These are phyloP conservation scores for Otus sunia DNA, from an alignment of 2,113 vertebrate genomes.

Conservation along the genomic window DNA sequence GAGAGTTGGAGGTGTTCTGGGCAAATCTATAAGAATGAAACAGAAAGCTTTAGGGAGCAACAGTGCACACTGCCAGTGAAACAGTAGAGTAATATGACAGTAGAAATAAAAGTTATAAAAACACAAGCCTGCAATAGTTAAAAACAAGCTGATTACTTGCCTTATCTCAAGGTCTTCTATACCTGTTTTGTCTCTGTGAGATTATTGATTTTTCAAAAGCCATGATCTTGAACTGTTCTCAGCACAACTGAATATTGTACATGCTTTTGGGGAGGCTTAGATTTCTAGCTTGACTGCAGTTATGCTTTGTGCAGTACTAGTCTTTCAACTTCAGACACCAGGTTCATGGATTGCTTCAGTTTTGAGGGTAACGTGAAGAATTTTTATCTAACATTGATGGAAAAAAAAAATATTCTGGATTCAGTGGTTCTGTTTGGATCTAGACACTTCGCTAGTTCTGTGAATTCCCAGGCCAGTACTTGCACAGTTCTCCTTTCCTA, in stretches of 20 bases:
- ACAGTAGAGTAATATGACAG: background rate
- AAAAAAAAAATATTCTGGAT: background rate
- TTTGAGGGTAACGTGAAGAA: background rate
- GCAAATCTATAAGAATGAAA: background rate
- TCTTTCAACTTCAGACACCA: background rate
- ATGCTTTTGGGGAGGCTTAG: background rate
- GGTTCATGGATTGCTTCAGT: background rate
- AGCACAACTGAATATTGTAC: background rate
- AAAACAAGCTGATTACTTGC: background rate
- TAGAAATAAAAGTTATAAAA: background rate
- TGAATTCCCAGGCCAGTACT: background rate
- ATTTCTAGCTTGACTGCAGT: background rate
- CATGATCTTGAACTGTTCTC: background rate
- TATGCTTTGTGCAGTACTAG: background rate
- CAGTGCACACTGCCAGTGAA: background rate
- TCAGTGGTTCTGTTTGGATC: background rate
- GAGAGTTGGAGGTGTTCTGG: background rate
- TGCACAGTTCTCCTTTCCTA: background rate
- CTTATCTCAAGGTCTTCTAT: background rate
- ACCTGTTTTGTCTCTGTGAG: background rate
- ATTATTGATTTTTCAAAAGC: background rate
- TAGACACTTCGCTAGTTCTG: background rate
- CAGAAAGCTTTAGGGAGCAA: background rate
- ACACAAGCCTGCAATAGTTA: background rate
- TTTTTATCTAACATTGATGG: background rate